Conservation (phyloP, 2,888 invertebrate genomes). For the Ecdyonurus torrentis region DNA sequence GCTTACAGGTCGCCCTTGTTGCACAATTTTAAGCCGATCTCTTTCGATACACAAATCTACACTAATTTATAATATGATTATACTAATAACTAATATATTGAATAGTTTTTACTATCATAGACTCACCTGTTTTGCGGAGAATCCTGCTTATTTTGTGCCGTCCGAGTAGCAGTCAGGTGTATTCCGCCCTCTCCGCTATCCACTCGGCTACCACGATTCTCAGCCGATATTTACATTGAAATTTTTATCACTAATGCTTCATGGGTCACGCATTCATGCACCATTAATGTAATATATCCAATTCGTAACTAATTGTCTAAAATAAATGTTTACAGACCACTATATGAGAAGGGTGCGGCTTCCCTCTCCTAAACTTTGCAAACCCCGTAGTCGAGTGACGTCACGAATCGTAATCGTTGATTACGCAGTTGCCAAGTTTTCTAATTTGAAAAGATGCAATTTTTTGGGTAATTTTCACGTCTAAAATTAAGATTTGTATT, state of each 20-base stretch:
- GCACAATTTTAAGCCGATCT: neutral
- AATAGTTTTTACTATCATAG: neutral
- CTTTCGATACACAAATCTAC: neutral
- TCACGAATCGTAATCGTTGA: slow-evolving; percentile 13
- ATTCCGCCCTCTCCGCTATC: neutral
- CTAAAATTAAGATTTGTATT: too few species aligned
- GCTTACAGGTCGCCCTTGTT: neutral
- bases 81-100: neutral
- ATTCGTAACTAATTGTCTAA: slow-evolving; percentile 2
- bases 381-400: slow-evolving; percentile 19
- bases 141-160: slow-evolving; percentile 3
- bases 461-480: too few species aligned
- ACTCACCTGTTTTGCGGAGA: neutral
- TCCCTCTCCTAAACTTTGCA: slow-evolving; percentile 19
- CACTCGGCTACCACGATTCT: slow-evolving; percentile 1
- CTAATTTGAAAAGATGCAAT: neutral
- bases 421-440: slow-evolving; percentile 3
- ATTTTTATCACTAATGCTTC: slow-evolving; percentile 11
- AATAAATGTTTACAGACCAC: slow-evolving; percentile 11
- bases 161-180: slow-evolving; percentile 2
- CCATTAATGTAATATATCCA: slow-evolving; percentile 9
- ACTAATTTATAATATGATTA: neutral
- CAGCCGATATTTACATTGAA: slow-evolving; percentile 13
- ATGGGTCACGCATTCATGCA: slow-evolving; percentile 15
- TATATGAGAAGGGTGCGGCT: slow-evolving; percentile 18